These are phyloP conservation scores for Coenonympha arcania DNA, from an alignment of 2,888 invertebrate genomes.

Conservation along the genomic window DNA sequence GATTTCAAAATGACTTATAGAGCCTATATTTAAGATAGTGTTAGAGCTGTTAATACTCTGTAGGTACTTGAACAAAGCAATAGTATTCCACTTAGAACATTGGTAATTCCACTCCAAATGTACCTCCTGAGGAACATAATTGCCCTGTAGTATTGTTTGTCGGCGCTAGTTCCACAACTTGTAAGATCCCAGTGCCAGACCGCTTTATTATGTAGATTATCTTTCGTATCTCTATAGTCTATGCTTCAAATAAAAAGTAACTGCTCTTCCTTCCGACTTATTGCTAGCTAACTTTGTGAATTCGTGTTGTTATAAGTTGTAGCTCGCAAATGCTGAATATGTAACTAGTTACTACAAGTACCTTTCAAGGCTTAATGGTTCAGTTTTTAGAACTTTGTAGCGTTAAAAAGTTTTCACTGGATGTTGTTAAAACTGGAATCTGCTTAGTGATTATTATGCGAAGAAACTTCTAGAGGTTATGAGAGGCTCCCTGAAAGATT, in stretches of 20 bases:
- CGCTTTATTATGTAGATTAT: constrained; percentile 1
- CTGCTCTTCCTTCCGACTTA: not conserved
- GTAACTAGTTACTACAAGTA: not conserved
- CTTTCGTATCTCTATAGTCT: not conserved
- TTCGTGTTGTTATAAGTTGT: not conserved
- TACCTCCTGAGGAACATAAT: constrained; percentile 2
- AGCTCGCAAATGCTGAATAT: constrained; percentile 1
- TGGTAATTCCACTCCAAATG: not conserved
- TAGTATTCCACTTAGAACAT: not conserved
- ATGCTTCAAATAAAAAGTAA: constrained; percentile 3
- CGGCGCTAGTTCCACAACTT: constrained; percentile 2
- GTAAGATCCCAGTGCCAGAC: not conserved
- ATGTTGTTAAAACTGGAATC: not conserved
- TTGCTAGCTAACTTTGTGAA: not conserved
- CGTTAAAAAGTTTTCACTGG: not conserved
- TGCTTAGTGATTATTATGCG: not conserved
- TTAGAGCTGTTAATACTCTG: too few relatives aligned
- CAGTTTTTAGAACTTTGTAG: not conserved
- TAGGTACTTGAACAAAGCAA: not conserved
- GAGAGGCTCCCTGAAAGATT: too few relatives aligned
- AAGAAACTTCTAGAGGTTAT: not conserved
- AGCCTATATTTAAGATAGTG: too few relatives aligned
- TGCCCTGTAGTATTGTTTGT: constrained; percentile 1
- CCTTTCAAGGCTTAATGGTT: not conserved
- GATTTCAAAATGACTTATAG: too few relatives aligned